phyloP scores from a whole-genome alignment of 2,888 invertebrate genomes.

The Plebejus melissa region DNA sequence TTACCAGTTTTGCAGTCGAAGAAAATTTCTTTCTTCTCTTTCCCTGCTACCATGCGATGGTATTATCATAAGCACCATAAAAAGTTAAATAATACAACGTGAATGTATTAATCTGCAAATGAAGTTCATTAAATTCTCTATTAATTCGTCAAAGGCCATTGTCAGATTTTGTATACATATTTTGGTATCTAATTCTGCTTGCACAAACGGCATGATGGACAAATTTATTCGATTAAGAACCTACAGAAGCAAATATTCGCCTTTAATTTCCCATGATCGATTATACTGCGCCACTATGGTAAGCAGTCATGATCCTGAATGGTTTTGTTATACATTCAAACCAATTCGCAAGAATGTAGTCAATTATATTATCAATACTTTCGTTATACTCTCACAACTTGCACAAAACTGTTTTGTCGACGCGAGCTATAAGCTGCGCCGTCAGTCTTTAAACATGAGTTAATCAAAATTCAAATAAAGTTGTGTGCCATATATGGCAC shows the following conservation, averaged over 20 bases:
- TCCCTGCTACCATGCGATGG: not conserved
- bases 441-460: not conserved
- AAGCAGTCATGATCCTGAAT: no score
- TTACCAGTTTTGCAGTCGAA: not conserved
- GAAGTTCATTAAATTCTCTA: conserved; percentile 10
- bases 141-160: not conserved
- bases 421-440: not conserved
- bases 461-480: not conserved
- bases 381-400: not conserved
- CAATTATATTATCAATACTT: not conserved
- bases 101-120: not conserved
- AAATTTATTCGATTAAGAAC: no score
- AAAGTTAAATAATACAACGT: conserved; percentile 5
- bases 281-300: not conserved
- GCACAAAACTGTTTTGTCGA: not conserved
- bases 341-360: not conserved
- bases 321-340: not conserved
- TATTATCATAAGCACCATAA: not conserved
- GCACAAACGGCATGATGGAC: no score
- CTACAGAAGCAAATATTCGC: no score
- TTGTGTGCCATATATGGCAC: not conserved
- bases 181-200: not conserved
- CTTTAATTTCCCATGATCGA: no score
- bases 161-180: not conserved
- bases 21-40: not conserved